These are phyloP conservation scores for Monochamus saltuarius DNA, from an alignment of 1,140 invertebrate species.

Conservation along the genomic window DNA sequence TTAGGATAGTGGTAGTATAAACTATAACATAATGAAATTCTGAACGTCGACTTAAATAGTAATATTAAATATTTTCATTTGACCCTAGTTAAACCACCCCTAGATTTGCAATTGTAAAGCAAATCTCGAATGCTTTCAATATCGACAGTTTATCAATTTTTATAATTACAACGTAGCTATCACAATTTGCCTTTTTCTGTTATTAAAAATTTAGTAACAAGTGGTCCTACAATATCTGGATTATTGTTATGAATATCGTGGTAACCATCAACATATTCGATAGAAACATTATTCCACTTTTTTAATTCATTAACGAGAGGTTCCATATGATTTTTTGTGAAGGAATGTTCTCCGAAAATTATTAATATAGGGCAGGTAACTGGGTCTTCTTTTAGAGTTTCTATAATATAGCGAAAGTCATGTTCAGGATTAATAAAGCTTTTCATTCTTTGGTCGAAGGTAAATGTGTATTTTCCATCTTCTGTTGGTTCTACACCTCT, in stretches of 20 bases:
- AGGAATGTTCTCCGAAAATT: conserved; percentile 34
- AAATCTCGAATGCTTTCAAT: no score
- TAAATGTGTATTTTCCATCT: conserved; percentile 47
- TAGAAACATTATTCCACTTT: conserved; percentile 38
- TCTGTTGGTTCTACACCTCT: conserved; percentile 50
- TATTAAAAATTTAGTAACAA: conserved; percentile 52
- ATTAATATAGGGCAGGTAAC: conserved; percentile 47
- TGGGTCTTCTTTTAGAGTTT: conserved; percentile 39
- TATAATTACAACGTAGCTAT: no score
- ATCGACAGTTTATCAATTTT: no score
- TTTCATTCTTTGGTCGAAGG: conserved; percentile 39
- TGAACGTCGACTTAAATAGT: no score
- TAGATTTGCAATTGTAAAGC: no score
- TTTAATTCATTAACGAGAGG: conserved; percentile 21
- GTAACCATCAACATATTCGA: conserved; percentile 56
- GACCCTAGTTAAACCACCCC: no score
- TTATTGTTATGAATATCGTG: conserved; percentile 67
- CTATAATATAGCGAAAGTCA: conserved; percentile 35
- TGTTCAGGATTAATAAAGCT: conserved; percentile 27
- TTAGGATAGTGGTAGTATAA: no score
- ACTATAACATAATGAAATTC: no score
- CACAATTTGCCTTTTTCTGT: conserved; percentile 36
- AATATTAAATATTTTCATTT: no score
- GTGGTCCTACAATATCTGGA: conserved; percentile 56
- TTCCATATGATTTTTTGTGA: conserved; percentile 8